Evolutionary conservation across 2,888 invertebrate species (phyloP).

Genomic region (Tiliacea aurago): DNA sequence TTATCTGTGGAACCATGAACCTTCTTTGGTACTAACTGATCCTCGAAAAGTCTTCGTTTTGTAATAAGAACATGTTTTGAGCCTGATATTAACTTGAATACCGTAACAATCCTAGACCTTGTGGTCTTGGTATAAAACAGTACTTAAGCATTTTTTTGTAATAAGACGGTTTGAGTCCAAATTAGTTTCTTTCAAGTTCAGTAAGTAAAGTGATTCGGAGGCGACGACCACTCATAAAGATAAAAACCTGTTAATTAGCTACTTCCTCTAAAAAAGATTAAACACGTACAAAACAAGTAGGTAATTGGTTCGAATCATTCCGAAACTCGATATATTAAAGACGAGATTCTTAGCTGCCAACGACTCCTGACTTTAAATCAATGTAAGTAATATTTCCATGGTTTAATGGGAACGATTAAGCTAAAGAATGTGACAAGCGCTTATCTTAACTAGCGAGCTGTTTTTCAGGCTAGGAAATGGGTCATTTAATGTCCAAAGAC

Average conservation of each 20-base stretch:
- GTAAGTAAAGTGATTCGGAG: slow-evolving; percentile 77
- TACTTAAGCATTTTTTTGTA: too few species aligned
- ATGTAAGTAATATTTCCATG: slow-evolving; percentile 55
- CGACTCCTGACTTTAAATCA: slow-evolving; percentile 61
- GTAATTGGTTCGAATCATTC: slow-evolving; percentile 78
- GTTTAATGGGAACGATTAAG: slow-evolving; percentile 41
- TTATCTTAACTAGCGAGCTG: slow-evolving; percentile 40
- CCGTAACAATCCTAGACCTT: too few species aligned
- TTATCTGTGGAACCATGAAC: too few species aligned
- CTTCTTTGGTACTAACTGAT: too few species aligned
- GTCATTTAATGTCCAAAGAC: slow-evolving; percentile 23
- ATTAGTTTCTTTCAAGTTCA: slow-evolving; percentile 65
- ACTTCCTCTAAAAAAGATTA: slow-evolving; percentile 82
- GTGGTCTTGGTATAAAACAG: too few species aligned
- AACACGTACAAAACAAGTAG: slow-evolving; percentile 76
- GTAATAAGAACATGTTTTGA: too few species aligned
- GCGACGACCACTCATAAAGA: slow-evolving; percentile 74
- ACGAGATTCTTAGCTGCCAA: slow-evolving; percentile 71
- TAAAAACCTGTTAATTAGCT: slow-evolving; percentile 83
- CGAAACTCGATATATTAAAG: slow-evolving; percentile 74
- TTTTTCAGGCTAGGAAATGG: slow-evolving; percentile 32
- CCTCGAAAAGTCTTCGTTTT: too few species aligned
- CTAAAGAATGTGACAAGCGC: slow-evolving; percentile 43
- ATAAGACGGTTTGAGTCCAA: too few species aligned
- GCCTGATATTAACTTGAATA: too few species aligned